Conservation (phyloP, 2,888 invertebrate genomes). For the Drosophila formosana region DNA sequence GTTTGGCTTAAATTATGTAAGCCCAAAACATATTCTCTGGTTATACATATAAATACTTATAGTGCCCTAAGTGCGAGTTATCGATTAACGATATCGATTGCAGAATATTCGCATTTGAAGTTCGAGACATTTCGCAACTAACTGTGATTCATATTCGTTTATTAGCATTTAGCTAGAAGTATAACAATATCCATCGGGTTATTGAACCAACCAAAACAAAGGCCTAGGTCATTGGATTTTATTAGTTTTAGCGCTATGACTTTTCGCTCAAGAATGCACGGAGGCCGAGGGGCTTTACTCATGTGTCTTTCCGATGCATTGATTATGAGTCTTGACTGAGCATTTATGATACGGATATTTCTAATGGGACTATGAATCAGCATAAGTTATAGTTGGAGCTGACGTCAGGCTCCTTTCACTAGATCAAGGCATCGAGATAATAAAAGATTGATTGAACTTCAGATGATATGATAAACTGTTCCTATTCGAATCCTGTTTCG, state of each 20-base stretch:
- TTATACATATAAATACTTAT: slow-evolving; percentile 21
- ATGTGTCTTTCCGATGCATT: slow-evolving; percentile 32
- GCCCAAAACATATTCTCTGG: slow-evolving; percentile 25
- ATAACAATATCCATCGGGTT: slow-evolving; percentile 38
- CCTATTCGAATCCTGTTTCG: slow-evolving; percentile 34
- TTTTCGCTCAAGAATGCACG: slow-evolving; percentile 36
- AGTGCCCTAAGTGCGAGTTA: background rate
- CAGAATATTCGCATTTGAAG: background rate
- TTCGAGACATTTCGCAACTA: slow-evolving; percentile 30
- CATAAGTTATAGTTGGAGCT: slow-evolving; percentile 17
- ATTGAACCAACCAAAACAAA: slow-evolving; percentile 42
- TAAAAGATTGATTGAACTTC: slow-evolving; percentile 39
- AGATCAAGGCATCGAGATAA: slow-evolving; percentile 23
- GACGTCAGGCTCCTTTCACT: slow-evolving; percentile 51
- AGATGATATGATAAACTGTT: slow-evolving; percentile 31
- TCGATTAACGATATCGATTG: slow-evolving; percentile 5
- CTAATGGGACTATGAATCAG: slow-evolving; percentile 32
- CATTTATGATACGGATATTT: slow-evolving; percentile 18
- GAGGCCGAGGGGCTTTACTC: slow-evolving; percentile 17
- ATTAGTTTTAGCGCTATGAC: slow-evolving; percentile 1
- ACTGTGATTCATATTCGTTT: slow-evolving; percentile 36
- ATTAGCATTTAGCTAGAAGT: slow-evolving; percentile 6
- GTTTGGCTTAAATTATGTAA: slow-evolving; percentile 51
- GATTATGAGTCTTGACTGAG: slow-evolving; percentile 8
- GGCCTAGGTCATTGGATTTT: slow-evolving; percentile 30